Evolutionary conservation across 2,113 vertebrate species (phyloP).

Genomic region (Piprites chloris): DNA sequence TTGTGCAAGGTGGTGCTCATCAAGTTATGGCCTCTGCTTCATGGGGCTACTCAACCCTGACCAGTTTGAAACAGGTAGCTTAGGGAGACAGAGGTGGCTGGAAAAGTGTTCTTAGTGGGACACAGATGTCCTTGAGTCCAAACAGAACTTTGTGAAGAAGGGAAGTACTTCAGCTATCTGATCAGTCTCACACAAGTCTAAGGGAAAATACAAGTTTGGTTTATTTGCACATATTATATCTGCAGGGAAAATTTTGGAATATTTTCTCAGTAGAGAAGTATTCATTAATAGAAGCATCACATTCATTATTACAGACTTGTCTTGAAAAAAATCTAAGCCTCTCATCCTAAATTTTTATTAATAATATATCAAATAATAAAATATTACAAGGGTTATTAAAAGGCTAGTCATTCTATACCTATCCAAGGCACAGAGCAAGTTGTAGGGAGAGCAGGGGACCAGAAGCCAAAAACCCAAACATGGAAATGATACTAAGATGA

Average conservation of each 20-base stretch:
- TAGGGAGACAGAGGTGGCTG: background rate
- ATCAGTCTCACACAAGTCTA: background rate
- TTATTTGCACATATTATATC: background rate
- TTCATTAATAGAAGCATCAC: background rate
- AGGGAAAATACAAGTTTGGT: background rate
- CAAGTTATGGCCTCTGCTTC: background rate
- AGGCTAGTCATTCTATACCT: background rate
- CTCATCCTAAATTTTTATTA: background rate
- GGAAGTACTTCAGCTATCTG: background rate
- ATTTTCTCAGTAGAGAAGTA: background rate
- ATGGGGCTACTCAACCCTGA: background rate
- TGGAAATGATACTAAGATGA: background rate
- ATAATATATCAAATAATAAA: background rate
- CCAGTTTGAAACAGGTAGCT: background rate
- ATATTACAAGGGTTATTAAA: background rate
- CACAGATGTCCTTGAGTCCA: background rate
- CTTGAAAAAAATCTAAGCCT: background rate
- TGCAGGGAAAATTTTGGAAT: background rate
- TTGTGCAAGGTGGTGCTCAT: background rate
- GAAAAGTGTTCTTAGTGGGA: background rate
- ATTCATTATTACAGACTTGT: background rate
- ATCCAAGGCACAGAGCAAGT: background rate
- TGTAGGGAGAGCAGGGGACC: background rate
- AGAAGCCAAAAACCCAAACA: constrained; percentile 16
- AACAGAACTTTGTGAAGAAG: background rate